phyloP scores from a whole-genome alignment of 2,113 vertebrate genomes.

The Eubucco bourcierii region DNA sequence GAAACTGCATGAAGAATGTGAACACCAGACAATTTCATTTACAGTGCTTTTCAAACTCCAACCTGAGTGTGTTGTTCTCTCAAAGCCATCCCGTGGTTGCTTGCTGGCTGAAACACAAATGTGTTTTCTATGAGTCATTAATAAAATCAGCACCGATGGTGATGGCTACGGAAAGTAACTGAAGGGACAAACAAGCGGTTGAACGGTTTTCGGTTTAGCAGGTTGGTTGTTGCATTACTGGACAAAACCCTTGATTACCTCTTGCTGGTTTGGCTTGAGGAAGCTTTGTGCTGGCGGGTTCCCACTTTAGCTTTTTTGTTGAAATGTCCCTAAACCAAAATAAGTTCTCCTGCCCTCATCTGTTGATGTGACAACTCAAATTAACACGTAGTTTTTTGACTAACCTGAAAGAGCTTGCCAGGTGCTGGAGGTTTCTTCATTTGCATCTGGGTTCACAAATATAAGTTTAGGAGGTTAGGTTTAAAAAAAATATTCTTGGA shows the following conservation, averaged over 20 bases:
- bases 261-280: constrained; percentile 34
- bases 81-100: background rate
- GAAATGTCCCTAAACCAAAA: constrained; percentile 76
- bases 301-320: constrained; percentile 66
- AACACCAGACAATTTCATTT: background rate
- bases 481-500: constrained; percentile 88
- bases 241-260: constrained; percentile 55
- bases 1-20: too few relatives aligned
- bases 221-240: constrained; percentile 19
- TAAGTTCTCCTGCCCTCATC: constrained; percentile 68
- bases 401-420: constrained; percentile 85
- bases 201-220: constrained; percentile 49
- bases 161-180: constrained; percentile 59
- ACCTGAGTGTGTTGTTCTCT: background rate
- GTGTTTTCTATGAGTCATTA: constrained; percentile 65
- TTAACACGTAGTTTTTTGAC: constrained; percentile 77
- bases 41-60: background rate
- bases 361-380: constrained; percentile 76
- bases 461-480: constrained; percentile 75
- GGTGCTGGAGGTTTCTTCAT: constrained; percentile 81
- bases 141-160: constrained; percentile 21
- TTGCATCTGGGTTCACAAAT: constrained; percentile 86
- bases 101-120: constrained; percentile 5
- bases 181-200: constrained; percentile 68
- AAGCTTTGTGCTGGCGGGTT: constrained; percentile 44